Percentiles rank a stretch among this genome's conserved stretches.
These are phyloP conservation scores for Mus minutoides DNA, from an alignment of 2,797 vertebrate genomes.

Conservation along the genomic window DNA sequence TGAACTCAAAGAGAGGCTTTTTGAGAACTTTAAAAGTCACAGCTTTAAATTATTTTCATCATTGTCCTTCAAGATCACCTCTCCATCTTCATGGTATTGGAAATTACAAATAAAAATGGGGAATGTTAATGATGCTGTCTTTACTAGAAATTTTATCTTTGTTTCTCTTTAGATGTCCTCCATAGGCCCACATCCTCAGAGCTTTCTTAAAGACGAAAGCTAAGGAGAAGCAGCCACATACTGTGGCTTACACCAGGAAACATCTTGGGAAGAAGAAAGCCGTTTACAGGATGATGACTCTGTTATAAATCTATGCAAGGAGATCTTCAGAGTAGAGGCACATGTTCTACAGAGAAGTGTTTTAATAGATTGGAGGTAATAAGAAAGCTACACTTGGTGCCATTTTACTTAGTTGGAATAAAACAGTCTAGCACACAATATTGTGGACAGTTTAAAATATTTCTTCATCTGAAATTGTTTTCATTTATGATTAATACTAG, in stretches of 20 bases:
- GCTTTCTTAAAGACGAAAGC: background rate
- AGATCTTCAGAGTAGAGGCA: background rate
- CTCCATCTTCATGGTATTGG: background rate
- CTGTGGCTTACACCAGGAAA: background rate
- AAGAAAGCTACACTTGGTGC: background rate
- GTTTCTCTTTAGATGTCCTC: background rate
- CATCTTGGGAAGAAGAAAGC: background rate
- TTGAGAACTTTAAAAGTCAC: background rate
- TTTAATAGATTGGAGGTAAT: background rate
- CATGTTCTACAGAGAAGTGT: background rate
- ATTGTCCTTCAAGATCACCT: background rate
- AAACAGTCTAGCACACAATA: background rate
- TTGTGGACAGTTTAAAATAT: background rate
- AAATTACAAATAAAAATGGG: background rate
- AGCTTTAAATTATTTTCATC: background rate
- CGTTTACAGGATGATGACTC: background rate
- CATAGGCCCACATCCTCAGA: background rate
- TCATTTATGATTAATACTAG: background rate
- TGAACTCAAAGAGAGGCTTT: background rate
- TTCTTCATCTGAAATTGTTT: background rate
- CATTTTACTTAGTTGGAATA: background rate
- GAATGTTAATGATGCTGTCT: background rate
- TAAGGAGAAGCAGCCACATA: background rate
- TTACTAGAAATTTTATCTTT: background rate
- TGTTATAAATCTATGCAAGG: background rate